Conservation (phyloP, 2,113 vertebrate genomes). For the Zeus faber region DNA sequence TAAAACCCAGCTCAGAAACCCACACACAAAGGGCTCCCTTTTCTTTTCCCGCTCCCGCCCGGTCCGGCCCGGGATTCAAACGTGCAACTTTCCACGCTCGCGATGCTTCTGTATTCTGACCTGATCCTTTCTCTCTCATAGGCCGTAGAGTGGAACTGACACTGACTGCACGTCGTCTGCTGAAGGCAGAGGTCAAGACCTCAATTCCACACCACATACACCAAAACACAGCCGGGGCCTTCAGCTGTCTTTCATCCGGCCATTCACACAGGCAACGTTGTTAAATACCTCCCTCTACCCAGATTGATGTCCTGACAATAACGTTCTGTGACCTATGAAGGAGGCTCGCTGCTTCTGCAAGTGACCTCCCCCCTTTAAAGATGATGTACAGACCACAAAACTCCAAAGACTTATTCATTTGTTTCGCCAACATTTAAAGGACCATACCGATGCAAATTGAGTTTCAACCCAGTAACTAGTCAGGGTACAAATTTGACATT, state of each 20-base stretch:
- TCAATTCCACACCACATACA: slow-evolving; percentile 63
- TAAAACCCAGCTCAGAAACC: slow-evolving; percentile 12
- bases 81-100: slow-evolving; percentile 1
- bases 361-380: no score
- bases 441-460: no score
- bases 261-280: slow-evolving; percentile 48
- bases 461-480: no score
- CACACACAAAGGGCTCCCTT: slow-evolving; percentile 10
- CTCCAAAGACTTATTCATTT: neutral
- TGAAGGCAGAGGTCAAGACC: slow-evolving; percentile 52
- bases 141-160: slow-evolving; percentile 21
- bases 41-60: slow-evolving; percentile 14
- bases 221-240: slow-evolving; percentile 33
- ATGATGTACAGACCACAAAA: neutral
- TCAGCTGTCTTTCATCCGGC: slow-evolving; percentile 4
- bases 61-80: slow-evolving; percentile 23
- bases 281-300: slow-evolving; percentile 45
- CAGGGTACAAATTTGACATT: no score
- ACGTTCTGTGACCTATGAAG: slow-evolving; percentile 49
- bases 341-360: no score
- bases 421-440: no score
- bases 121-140: slow-evolving; percentile 16
- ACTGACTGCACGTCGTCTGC: slow-evolving; percentile 18
- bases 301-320: slow-evolving; percentile 37
- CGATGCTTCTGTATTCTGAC: no score